Conservation (phyloP, 2,113 vertebrate species). For the Sorex araneus region DNA sequence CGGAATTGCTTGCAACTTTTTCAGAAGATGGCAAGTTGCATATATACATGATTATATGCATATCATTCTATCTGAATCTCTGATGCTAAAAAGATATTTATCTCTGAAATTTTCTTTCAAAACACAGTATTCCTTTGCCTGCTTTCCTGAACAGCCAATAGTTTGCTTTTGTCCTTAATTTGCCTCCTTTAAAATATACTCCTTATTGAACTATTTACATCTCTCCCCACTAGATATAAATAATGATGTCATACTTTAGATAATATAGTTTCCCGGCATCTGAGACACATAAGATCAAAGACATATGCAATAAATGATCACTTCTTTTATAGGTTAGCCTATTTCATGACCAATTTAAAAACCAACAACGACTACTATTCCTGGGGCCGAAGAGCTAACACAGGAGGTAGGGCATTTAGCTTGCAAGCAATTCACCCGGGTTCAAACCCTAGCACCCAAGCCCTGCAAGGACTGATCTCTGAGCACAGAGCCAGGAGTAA, state of each 20-base stretch:
- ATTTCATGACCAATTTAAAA: slow-evolving; percentile 6
- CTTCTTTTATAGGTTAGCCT: neutral
- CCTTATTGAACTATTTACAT: neutral
- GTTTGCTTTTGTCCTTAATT: neutral
- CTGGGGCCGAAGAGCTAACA: no score
- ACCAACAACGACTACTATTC: neutral
- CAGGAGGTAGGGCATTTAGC: no score
- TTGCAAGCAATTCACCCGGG: no score
- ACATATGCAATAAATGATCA: neutral
- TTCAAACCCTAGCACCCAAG: no score
- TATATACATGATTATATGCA: neutral
- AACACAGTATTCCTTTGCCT: slow-evolving; percentile 4
- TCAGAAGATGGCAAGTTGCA: neutral
- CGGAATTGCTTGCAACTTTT: neutral
- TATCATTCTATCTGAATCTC: neutral
- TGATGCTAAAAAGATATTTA: slow-evolving; percentile 7
- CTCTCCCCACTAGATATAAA: neutral
- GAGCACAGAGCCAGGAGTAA: no score
- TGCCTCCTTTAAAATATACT: neutral
- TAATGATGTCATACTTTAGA: neutral
- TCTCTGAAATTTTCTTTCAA: slow-evolving; percentile 3
- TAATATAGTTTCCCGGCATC: neutral
- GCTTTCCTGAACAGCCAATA: neutral
- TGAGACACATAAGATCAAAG: slow-evolving; percentile 5
- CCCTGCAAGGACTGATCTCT: no score